These are phyloP conservation scores for Dinomys branickii DNA, from an alignment of 2,113 vertebrate genomes.

Conservation along the genomic window DNA sequence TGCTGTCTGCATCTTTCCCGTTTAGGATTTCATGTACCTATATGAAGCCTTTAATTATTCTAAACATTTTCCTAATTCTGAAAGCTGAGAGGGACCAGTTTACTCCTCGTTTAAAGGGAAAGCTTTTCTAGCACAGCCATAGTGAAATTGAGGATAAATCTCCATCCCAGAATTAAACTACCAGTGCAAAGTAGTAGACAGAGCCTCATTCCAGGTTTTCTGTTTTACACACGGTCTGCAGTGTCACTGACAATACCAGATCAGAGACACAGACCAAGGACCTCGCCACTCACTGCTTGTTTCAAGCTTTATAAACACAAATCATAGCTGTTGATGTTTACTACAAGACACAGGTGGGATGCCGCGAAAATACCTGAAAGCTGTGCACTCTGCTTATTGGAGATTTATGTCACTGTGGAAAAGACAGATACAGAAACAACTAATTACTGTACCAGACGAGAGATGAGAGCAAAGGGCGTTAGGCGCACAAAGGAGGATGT, in stretches of 20 bases:
- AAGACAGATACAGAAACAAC: background rate
- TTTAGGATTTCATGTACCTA: background rate
- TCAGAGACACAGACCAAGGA: background rate
- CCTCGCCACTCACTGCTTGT: background rate
- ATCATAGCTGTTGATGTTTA: background rate
- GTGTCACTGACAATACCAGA: background rate
- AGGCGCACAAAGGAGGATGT: background rate
- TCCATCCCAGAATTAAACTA: background rate
- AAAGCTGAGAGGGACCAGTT: background rate
- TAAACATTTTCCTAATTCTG: background rate
- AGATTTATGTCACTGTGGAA: background rate
- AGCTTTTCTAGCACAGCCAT: background rate
- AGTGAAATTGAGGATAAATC: slow-evolving; percentile 7
- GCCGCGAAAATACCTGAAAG: background rate
- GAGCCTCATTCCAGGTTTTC: background rate
- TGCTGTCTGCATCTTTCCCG: background rate
- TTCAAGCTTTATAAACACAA: background rate
- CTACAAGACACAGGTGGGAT: background rate
- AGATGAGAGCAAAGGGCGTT: background rate
- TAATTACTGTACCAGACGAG: background rate
- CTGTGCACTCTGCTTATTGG: background rate
- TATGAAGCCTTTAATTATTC: background rate
- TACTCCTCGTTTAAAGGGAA: background rate
- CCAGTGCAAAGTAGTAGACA: background rate
- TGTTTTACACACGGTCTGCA: background rate